Percentiles rank a stretch among this genome's conserved stretches.
These are phyloP conservation scores for Scaeva pyrastri DNA, from an alignment of 2,888 invertebrate genomes.

Conservation along the genomic window DNA sequence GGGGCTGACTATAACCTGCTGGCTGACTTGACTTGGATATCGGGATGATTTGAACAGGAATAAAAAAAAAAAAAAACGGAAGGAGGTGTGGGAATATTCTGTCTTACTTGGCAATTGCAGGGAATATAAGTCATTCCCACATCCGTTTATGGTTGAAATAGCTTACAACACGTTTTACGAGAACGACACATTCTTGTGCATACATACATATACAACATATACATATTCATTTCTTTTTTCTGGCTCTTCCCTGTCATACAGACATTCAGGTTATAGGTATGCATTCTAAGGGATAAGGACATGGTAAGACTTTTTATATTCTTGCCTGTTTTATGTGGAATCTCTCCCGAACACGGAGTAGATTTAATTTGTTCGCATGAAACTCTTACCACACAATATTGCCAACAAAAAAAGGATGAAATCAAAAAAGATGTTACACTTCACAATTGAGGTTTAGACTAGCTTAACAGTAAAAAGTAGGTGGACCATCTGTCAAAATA, in stretches of 20 bases:
- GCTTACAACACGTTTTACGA: constrained; percentile 76
- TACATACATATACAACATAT: no score
- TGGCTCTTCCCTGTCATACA: neutral
- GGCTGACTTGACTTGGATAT: no score
- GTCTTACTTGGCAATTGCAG: constrained; percentile 75
- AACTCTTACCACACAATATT: constrained; percentile 25
- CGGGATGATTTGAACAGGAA: constrained; percentile 3
- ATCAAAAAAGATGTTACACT: constrained; percentile 28
- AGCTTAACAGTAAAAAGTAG: no score
- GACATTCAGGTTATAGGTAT: neutral
- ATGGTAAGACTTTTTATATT: neutral
- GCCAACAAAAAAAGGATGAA: constrained; percentile 16
- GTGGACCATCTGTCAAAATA: no score
- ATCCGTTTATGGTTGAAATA: constrained; percentile 75
- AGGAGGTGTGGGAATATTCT: constrained; percentile 72
- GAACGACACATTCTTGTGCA: constrained; percentile 56
- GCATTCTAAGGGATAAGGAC: constrained; percentile 8
- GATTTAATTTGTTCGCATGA: constrained; percentile 34
- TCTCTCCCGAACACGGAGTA: constrained; percentile 38
- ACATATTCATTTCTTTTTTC: neutral
- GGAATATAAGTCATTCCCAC: constrained; percentile 74
- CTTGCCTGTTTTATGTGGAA: constrained; percentile 21
- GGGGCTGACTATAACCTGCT: constrained; percentile 60
- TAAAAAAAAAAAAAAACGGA: constrained; percentile 55
- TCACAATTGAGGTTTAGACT: neutral